A percentile compares a stretch with the other conserved stretches of the same genome.
phyloP scores from a whole-genome alignment of 2,888 invertebrate species.

The Ornithoptera priamus region DNA sequence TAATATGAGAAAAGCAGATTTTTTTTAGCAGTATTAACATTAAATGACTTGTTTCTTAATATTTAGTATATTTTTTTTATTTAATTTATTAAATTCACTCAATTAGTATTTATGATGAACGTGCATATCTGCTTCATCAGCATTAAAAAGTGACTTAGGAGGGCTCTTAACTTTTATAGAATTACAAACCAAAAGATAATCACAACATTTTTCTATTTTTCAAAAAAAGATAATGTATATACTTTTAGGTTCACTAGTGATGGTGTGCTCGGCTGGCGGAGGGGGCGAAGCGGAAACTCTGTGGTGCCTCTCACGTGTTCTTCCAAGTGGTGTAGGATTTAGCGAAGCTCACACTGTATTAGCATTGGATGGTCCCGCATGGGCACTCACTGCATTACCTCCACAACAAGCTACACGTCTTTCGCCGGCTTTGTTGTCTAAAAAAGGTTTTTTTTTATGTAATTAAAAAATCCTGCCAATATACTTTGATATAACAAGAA shows the following conservation, averaged over 20 bases:
- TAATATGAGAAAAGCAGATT: too few relatives aligned
- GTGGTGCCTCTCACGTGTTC: constrained; percentile 81
- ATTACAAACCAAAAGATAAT: too few relatives aligned
- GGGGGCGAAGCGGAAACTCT: constrained; percentile 72
- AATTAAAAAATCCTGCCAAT: neutral
- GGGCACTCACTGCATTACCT: constrained; percentile 84
- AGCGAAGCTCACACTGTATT: constrained; percentile 88
- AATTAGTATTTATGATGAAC: too few relatives aligned
- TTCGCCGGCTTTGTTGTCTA: constrained; percentile 58
- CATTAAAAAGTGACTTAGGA: too few relatives aligned
- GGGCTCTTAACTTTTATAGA: too few relatives aligned
- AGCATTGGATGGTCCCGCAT: constrained; percentile 91
- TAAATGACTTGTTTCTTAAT: too few relatives aligned
- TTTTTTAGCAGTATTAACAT: too few relatives aligned
- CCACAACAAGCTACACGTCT: constrained; percentile 52
- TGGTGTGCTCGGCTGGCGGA: constrained; percentile 73
- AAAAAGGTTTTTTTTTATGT: constrained; percentile 50
- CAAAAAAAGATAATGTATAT: too few relatives aligned
- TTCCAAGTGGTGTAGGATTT: constrained; percentile 86
- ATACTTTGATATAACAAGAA: neutral
- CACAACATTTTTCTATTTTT: too few relatives aligned
- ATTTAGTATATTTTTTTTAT: too few relatives aligned
- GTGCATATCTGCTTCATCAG: too few relatives aligned
- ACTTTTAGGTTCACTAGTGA: constrained; percentile 72
- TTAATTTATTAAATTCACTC: too few relatives aligned